phyloP scores from a whole-genome alignment of 2,113 vertebrate species.

The Morphnarchus princeps region DNA sequence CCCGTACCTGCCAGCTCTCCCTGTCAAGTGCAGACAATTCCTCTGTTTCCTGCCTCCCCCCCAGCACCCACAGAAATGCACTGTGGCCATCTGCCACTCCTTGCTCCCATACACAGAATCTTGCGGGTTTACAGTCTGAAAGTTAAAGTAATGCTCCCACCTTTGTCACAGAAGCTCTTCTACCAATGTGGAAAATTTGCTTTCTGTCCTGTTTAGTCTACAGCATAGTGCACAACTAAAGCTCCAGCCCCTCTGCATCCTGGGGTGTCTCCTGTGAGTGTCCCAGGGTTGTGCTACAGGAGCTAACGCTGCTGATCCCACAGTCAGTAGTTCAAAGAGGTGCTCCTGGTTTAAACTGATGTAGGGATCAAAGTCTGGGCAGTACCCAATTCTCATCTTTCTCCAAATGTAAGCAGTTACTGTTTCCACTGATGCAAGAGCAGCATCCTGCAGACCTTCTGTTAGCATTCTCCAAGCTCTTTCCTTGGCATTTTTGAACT shows the following conservation, averaged over 20 bases:
- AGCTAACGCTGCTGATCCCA: background rate
- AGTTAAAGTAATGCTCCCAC: background rate
- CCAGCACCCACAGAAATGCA: accelerated
- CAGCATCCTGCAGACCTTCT: background rate
- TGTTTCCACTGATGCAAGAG: background rate
- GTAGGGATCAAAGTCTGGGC: background rate
- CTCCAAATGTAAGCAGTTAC: background rate
- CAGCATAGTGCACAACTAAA: background rate
- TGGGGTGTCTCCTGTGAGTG: background rate
- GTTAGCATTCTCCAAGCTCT: background rate
- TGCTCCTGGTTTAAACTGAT: background rate
- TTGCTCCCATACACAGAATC: background rate
- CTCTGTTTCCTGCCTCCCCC: background rate
- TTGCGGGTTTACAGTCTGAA: background rate
- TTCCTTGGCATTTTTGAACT: background rate
- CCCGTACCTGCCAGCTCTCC: background rate
- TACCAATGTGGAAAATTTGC: background rate
- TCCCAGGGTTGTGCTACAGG: background rate
- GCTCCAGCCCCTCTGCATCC: background rate
- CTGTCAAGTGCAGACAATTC: background rate
- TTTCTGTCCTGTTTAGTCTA: background rate
- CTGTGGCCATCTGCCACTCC: accelerated
- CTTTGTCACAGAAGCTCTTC: background rate
- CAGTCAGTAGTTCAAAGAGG: background rate
- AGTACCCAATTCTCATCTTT: background rate